Evolutionary conservation across 2,113 vertebrate species (phyloP).

Genomic region (Chionis minor): DNA sequence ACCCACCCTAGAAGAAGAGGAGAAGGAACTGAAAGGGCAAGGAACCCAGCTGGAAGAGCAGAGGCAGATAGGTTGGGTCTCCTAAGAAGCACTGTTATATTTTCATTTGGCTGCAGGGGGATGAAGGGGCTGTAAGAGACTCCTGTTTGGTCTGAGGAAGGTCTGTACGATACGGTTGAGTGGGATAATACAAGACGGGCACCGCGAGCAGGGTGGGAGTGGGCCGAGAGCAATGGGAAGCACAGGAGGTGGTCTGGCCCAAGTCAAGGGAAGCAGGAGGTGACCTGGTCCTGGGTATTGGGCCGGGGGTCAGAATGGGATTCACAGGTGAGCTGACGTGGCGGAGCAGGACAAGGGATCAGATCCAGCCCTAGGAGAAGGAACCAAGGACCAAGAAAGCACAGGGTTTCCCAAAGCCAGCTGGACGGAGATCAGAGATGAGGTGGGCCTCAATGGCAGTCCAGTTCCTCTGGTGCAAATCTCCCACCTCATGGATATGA

Average conservation of each 20-base stretch:
- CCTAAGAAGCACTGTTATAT: neutral
- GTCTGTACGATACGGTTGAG: neutral
- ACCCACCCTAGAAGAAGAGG: neutral
- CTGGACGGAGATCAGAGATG: neutral
- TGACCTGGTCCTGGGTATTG: neutral
- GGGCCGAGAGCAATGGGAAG: neutral
- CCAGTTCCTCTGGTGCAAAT: neutral
- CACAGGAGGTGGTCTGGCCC: neutral
- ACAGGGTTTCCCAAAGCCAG: neutral
- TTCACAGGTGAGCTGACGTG: neutral
- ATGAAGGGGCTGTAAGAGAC: neutral
- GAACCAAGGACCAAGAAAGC: neutral
- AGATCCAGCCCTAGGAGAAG: neutral
- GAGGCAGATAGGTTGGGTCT: neutral
- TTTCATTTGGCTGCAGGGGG: neutral
- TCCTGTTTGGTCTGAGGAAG: neutral
- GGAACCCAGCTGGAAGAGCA: neutral
- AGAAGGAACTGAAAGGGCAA: neutral
- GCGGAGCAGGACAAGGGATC: neutral
- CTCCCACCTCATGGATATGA: neutral
- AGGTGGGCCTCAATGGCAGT: neutral
- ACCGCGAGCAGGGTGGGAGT: accelerated
- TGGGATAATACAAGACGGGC: neutral
- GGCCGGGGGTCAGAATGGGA: neutral
- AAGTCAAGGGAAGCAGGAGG: neutral